Conservation (phyloP, 2,888 invertebrate genomes). For the Acleris literana region DNA sequence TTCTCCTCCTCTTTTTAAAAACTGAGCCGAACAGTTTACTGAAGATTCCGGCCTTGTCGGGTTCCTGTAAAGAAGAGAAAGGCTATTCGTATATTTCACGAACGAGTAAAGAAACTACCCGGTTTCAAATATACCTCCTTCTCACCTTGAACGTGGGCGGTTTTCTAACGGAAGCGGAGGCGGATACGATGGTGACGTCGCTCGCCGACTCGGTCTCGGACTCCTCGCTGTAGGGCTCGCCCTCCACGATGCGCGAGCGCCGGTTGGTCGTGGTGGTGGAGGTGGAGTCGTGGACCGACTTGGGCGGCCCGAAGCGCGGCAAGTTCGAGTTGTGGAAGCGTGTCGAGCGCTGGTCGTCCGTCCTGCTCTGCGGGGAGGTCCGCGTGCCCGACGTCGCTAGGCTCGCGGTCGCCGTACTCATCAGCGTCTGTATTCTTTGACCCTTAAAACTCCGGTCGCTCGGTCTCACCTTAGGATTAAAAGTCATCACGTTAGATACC, state of each 20-base stretch:
- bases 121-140: background rate
- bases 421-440: background rate
- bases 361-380: background rate
- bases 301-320: background rate
- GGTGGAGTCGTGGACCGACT: background rate
- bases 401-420: background rate
- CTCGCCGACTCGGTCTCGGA: conserved; percentile 45
- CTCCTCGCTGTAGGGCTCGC: background rate
- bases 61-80: background rate
- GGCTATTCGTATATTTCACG: background rate
- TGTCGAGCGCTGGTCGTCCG: background rate
- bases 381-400: background rate
- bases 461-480: background rate
- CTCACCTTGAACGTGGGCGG: conserved; percentile 1
- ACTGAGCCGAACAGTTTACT: conserved; percentile 60
- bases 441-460: background rate
- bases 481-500: conserved; percentile 2
- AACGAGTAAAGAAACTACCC: background rate
- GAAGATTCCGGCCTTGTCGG: conserved; percentile 37
- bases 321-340: background rate
- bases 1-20: conserved; percentile 39
- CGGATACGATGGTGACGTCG: conserved; percentile 38
- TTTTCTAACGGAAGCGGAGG: conserved; percentile 28
- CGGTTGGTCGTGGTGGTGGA: conserved; percentile 29
- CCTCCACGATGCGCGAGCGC: background rate